phyloP scores from a whole-genome alignment of 2,797 vertebrate species.

The Macrochelys suwanniensis region DNA sequence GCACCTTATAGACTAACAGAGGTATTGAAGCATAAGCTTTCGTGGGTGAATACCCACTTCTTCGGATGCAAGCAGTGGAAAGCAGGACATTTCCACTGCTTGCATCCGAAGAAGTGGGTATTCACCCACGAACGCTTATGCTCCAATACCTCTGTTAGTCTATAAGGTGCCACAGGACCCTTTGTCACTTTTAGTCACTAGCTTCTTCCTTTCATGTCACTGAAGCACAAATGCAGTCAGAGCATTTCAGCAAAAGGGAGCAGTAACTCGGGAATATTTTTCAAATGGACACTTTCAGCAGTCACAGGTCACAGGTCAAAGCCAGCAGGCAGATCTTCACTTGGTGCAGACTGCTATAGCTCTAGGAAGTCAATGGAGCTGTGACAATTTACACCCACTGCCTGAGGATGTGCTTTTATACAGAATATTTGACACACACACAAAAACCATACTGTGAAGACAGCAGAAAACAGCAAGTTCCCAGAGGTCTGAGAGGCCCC shows the following conservation, averaged over 20 bases:
- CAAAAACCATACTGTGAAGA: neutral
- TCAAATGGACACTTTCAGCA: fast-evolving
- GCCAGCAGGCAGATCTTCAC: fast-evolving
- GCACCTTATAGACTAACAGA: too few species aligned
- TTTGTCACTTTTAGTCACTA: neutral
- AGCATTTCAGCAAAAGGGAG: neutral
- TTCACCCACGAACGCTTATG: too few species aligned
- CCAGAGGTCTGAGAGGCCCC: neutral
- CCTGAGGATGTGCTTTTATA: neutral
- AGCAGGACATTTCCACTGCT: too few species aligned
- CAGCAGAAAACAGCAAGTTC: neutral
- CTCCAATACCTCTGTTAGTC: too few species aligned
- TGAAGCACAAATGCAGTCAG: neutral
- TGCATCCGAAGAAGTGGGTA: too few species aligned
- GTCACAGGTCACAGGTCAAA: neutral
- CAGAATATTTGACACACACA: neutral
- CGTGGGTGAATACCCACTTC: too few species aligned
- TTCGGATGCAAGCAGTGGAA: too few species aligned
- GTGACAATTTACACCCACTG: fast-evolving
- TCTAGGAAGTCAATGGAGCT: neutral
- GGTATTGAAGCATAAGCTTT: too few species aligned
- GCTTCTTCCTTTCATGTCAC: neutral
- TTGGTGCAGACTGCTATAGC: neutral
- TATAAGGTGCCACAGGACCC: too few species aligned
- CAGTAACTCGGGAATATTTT: neutral